Conservation (phyloP, 2,888 invertebrate genomes). For the Drosophila kuntzei region DNA sequence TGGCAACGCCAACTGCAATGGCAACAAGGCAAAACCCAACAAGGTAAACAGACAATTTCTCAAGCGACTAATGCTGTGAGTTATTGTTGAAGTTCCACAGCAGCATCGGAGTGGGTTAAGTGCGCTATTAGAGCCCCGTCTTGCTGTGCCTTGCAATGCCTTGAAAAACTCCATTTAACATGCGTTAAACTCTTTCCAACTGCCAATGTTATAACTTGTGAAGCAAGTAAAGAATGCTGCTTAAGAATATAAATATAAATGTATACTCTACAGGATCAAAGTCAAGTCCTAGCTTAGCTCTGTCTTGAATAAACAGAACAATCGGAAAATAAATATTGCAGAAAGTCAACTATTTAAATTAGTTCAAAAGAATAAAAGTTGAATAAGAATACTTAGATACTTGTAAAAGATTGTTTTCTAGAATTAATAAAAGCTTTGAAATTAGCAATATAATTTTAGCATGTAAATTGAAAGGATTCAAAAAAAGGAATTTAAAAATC, state of each 20-base stretch:
- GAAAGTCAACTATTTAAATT: background rate
- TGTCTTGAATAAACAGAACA: background rate
- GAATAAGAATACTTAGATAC: too few relatives aligned
- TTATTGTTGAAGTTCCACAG: conserved; percentile 62
- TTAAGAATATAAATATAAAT: background rate
- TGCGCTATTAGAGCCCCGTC: conserved; percentile 50
- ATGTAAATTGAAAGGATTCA: too few relatives aligned
- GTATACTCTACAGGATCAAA: background rate
- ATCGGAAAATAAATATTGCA: background rate
- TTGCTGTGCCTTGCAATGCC: conserved; percentile 8
- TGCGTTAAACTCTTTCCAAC: background rate
- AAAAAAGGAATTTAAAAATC: too few relatives aligned
- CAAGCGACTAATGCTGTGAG: conserved; percentile 81
- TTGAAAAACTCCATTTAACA: conserved; percentile 24
- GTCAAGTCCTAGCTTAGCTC: background rate
- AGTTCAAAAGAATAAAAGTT: background rate
- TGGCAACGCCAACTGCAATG: conserved; percentile 61
- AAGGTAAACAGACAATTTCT: conserved; percentile 82
- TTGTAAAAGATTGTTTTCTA: too few relatives aligned
- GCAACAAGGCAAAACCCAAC: conserved; percentile 56
- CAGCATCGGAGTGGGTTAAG: conserved; percentile 25
- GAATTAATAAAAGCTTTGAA: too few relatives aligned
- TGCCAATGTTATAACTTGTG: background rate
- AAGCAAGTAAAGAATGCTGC: conserved; percentile 2
- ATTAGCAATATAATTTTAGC: too few relatives aligned